Percentiles rank a stretch among this genome's conserved stretches.
phyloP scores from a whole-genome alignment of 2,888 invertebrate genomes.

The Machimus rusticus region DNA sequence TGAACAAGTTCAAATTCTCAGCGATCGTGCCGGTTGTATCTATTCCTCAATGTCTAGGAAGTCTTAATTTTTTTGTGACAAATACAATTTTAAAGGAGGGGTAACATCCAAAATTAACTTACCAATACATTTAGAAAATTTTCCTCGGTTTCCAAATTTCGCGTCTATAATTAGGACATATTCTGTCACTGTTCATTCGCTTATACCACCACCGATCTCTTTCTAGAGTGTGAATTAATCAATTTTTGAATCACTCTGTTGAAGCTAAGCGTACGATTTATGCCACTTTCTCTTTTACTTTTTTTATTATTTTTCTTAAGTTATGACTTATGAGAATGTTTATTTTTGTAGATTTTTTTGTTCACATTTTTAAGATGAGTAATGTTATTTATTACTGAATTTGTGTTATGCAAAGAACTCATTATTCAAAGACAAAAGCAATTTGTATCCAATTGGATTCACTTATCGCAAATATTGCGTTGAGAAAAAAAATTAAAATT shows the following conservation, averaged over 20 bases:
- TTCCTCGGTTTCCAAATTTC: constrained; percentile 21
- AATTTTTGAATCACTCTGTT: neutral
- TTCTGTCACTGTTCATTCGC: neutral
- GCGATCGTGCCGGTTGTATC: neutral
- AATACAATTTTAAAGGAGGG: constrained; percentile 3
- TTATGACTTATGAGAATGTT: neutral
- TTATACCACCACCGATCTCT: neutral
- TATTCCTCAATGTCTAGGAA: neutral
- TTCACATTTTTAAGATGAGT: neutral
- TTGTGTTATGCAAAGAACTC: neutral
- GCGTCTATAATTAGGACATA: constrained; percentile 7
- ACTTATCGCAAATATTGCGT: neutral
- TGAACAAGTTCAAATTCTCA: constrained; percentile 21
- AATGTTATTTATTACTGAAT: neutral
- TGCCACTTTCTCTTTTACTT: neutral
- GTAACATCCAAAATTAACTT: constrained; percentile 10
- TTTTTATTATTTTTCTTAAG: neutral
- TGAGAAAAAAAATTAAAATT: no score
- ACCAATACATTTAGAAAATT: neutral
- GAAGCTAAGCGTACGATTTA: neutral
- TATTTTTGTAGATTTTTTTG: neutral
- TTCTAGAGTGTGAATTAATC: neutral
- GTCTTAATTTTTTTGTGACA: neutral
- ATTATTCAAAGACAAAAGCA: neutral
- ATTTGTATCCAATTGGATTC: neutral